Evolutionary conservation across 2,888 invertebrate genomes (phyloP).

Genomic region (Drosophila ezoana): DNA sequence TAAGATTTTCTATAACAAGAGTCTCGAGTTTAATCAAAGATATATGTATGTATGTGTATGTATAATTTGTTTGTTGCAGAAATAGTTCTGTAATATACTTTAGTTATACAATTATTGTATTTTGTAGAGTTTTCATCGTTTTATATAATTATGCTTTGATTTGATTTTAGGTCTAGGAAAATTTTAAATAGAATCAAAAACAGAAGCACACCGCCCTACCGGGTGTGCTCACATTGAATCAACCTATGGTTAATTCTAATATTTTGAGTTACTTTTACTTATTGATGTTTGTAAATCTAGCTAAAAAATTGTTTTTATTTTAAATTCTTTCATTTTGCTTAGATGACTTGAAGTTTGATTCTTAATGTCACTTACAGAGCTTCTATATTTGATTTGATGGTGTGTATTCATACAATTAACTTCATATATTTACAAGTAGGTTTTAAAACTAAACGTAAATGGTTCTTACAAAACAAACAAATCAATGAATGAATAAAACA

Average conservation of each 20-base stretch:
- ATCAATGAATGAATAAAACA: too few relatives aligned
- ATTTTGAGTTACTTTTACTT: conserved; percentile 16
- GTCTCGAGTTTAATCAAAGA: conserved; percentile 81
- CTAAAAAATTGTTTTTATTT: conserved; percentile 69
- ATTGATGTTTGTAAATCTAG: conserved; percentile 65
- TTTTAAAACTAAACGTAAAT: neutral
- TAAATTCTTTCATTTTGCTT: conserved; percentile 68
- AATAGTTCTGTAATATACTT: conserved; percentile 67
- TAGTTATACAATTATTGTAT: conserved; percentile 77
- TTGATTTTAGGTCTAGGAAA: conserved; percentile 61
- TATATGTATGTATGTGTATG: conserved; percentile 57
- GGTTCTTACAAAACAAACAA: too few relatives aligned
- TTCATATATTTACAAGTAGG: conserved; percentile 6
- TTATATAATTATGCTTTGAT: conserved; percentile 39
- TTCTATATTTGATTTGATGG: conserved; percentile 12
- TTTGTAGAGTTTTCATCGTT: conserved; percentile 57
- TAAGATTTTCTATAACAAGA: conserved; percentile 80
- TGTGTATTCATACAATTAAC: neutral
- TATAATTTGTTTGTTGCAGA: conserved; percentile 69
- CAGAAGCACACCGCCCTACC: conserved; percentile 35
- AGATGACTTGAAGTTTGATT: conserved; percentile 45
- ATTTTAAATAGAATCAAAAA: conserved; percentile 77
- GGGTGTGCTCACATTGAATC: conserved; percentile 40
- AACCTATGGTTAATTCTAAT: conserved; percentile 40
- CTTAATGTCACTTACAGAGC: conserved; percentile 40